Evolutionary conservation across 2,888 invertebrate genomes (phyloP).

Genomic region (Lymantria monacha): DNA sequence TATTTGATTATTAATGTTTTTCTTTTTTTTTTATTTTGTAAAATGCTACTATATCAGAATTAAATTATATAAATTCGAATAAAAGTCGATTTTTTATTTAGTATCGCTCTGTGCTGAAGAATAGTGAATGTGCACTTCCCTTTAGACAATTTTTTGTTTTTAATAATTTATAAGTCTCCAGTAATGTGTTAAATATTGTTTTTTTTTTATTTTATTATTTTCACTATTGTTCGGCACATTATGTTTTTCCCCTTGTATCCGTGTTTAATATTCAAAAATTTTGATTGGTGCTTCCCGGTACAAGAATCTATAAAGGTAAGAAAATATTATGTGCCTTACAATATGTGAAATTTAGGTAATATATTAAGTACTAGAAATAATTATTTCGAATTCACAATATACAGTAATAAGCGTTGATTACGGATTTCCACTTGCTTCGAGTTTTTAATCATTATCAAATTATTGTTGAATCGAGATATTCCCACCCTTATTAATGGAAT

Average conservation of each 20-base stretch:
- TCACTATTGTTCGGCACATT: constrained; percentile 93
- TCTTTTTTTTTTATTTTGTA: constrained; percentile 43
- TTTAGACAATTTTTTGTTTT: constrained; percentile 51
- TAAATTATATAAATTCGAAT: constrained; percentile 59
- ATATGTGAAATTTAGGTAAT: constrained; percentile 44
- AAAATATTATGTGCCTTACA: constrained; percentile 78
- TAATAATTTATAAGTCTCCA: constrained; percentile 26
- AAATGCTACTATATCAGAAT: constrained; percentile 57
- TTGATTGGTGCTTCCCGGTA: constrained; percentile 29
- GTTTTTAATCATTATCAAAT: no score
- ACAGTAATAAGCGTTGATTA: no score
- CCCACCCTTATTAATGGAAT: no score
- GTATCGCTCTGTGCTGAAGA: constrained; percentile 74
- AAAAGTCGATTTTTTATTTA: constrained; percentile 53
- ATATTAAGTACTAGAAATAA: not conserved
- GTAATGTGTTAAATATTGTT: constrained; percentile 35
- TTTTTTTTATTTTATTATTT: constrained; percentile 61
- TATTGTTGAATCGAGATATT: no score
- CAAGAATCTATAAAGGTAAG: constrained; percentile 62
- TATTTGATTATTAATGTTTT: constrained; percentile 28
- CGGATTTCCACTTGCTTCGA: no score
- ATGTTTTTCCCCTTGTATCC: constrained; percentile 46
- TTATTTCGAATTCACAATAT: no score
- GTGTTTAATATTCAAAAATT: constrained; percentile 10
- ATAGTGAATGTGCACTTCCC: constrained; percentile 82